Evolutionary conservation across 2,113 vertebrate genomes (phyloP), one percentile per base, ranked within the genome.

Genomic region (Rhabdornis inornatus): DNA sequence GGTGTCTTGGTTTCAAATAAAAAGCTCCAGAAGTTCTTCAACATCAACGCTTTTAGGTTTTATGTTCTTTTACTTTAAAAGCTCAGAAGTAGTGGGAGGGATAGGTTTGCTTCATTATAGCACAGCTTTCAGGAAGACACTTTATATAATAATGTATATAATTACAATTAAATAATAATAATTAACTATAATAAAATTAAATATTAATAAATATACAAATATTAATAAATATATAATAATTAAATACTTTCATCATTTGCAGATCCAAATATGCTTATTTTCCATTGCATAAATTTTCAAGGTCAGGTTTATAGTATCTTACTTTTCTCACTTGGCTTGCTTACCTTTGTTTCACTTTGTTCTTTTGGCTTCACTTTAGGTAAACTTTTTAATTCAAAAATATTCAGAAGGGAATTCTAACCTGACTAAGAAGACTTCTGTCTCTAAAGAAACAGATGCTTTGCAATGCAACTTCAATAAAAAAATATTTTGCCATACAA

Each of bases 41-140:
- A 6, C 2, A 14, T 56, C 0, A 0, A 44, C 21, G 5, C 1
- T 49, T 89, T 72, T 45, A 24, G 40, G 8, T n/a, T 55, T 92
- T 63, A 9, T 69, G 8, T 13, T 81, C 20, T 74, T 88, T 37
- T 53, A 35, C 15, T 70, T 42, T 59, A 9, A 31, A 60, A n/a
- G 1, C 23, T 89, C 42, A 77, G 70, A 74, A 72, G 10, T 11
- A 59, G 13, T 61, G 15, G 4, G 12, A 78, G 7, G 9, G 10
- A 45, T 35, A 49, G 6, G 4, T 7, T 92, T 87, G 13, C 52
- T 78, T 91, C 33, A n/a, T 37, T 69, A 53, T 25, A 66, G 14
- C 19, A 55, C 16, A 66, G 13, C 21, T 75, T 82, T 69, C 25
- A 52, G 35, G 4, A 68, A 78, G 64, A 45, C 8, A 33, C 1